Evolutionary conservation across 2,797 vertebrate genomes (phyloP).

Genomic region (Tapirus indicus): DNA sequence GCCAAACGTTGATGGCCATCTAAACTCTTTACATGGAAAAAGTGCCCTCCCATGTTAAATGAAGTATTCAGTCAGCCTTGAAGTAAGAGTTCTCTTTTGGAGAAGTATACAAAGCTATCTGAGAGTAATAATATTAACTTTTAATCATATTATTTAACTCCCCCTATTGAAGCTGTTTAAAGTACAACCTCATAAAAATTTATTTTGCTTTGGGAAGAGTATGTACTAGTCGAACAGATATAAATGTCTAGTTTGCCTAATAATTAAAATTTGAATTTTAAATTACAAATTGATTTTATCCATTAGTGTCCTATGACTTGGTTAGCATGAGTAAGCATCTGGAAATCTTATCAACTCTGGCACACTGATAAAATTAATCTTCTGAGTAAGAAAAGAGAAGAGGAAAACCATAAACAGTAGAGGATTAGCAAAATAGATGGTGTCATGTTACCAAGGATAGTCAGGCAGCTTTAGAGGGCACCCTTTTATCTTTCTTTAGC

Average conservation of each 20-base stretch:
- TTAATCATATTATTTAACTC: background rate
- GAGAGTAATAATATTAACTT: background rate
- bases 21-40: background rate
- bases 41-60: background rate
- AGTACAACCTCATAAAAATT: background rate
- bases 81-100: background rate
- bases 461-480: background rate
- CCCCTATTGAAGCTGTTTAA: background rate
- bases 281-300: slow-evolving; percentile 7
- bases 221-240: background rate
- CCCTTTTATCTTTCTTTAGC: background rate
- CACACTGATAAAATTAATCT: background rate
- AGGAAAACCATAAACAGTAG: background rate
- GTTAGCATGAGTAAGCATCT: background rate
- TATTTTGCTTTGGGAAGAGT: background rate
- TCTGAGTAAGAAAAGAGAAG: background rate
- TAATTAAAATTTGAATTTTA: slow-evolving; percentile 56
- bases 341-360: background rate
- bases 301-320: background rate
- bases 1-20: background rate
- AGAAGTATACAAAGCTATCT: background rate
- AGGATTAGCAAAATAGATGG: background rate
- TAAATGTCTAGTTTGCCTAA: background rate
- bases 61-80: background rate
- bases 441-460: background rate